Base-by-base conservation (phyloP, 2,888 invertebrate species). In the Drosophila borealis region DNA sequence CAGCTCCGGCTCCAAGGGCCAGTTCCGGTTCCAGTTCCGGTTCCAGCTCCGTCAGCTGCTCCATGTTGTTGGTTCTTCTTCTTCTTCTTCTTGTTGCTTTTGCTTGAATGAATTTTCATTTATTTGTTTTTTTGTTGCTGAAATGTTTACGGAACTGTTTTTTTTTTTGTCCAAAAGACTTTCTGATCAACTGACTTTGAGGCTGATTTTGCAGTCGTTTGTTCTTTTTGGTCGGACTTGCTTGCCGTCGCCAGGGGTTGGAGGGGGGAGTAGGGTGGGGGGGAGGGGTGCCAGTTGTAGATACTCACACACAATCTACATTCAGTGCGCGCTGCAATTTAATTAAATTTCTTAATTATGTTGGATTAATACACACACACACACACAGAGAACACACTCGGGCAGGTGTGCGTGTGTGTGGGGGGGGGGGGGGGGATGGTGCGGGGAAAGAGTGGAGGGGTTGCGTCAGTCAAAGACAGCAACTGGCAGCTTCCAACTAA, bases 331-430 rank as follows among this genome's bases (percentile, higher is more conserved):
- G 83, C 84, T 83, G 84, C 84, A 84, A 87, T 84, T 86, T 84
- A 84, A 84, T 84, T 84, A 84, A 84, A 84, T 84, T 84, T 84
- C 84, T 86, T 84, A 86, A 84, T 84, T 84, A 84, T 84, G 84
- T 81, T 86, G 84, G 83, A 86, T 84, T 84, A 84, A 84, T 86
- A 76, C 78, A 81, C 53, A 68, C 61, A 67, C 49, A 42, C 8
- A 41, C 29, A 67, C 4, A 25, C 9, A 21, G 36, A 33, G 33
- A 29, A 29, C 39, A n/a, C 17, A 33, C 9, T 4, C 3, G 9
- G 19, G 4, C 36, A 9, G 21, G 41, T 41, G 39, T 39, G 51
- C 21, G 13, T 33, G 45, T 25, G 37, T 39, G 56, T 14, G 25
- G 5, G 25, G 4, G 1, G 25, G 25, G 25, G 25, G 1, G 25